Evolutionary conservation across 2,797 vertebrate genomes (phyloP), one percentile per base, ranked within the genome.

Genomic region (Periophthalmus magnuspinnatus): DNA sequence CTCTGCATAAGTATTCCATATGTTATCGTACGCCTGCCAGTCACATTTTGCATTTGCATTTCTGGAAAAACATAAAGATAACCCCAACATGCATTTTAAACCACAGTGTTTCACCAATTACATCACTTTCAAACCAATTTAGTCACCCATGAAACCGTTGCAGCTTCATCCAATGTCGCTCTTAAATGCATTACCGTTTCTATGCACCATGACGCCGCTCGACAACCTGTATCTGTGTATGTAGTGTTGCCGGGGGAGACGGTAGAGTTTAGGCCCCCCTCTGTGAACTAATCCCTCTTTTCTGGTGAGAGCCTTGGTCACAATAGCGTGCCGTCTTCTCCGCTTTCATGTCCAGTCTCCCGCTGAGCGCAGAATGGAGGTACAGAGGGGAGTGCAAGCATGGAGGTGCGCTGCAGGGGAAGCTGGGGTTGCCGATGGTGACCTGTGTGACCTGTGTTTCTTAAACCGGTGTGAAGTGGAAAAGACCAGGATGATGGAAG

Each of bases 321-420:
- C 73, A 84, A 80, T 45, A 85, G 81, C 77, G 81, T 71, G 71
- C 69, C 76, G 81, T 80, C 71, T 74, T 68, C 77, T 55, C 62
- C 81, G 73, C 72, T 81, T 82, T 84, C 65, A 76, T 81, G 63
- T 80, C 38, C 70, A 36, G 70, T 58, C 58, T 72, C 72, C 76
- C 74, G 68, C 71, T 28, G 71, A 66, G 67, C n/a, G 60, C 47
- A 0, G 6, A 74, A 72, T 81, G 71, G 74, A 77, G 76, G 75
- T 84, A 81, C 83, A 86, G 84, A 84, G 76, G 81, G 84, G 88
- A 77, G 76, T 70, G 75, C 71, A 80, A 71, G 84, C 87, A 77
- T 72, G 75, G 41, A 45, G 33, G 38, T 66, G 77, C 70, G 32
- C 67, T 17, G 70, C 69, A 68, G 82, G 81, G 78, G 85, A 85